phyloP scores from a whole-genome alignment of 2,888 invertebrate species.

The Rutpela maculata region DNA sequence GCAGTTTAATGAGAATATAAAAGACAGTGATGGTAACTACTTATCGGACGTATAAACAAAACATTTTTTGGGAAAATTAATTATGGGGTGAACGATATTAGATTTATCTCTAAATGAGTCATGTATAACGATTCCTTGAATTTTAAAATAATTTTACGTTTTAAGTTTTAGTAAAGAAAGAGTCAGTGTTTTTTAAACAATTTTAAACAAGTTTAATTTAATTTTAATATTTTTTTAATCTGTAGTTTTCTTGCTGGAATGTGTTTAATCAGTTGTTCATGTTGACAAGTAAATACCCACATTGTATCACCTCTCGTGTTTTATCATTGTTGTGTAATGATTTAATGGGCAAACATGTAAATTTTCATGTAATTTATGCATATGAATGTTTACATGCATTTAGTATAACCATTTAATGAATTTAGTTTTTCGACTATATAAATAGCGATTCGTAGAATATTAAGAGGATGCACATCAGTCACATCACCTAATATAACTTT shows the following conservation, averaged over 20 bases:
- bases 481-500: too few species aligned
- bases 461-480: background rate
- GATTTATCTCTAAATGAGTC: too few species aligned
- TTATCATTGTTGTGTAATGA: background rate
- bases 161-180: too few species aligned
- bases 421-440: background rate
- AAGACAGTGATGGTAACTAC: too few species aligned
- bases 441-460: background rate
- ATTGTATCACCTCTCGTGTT: conserved; percentile 2
- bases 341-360: background rate
- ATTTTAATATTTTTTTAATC: conserved; percentile 4
- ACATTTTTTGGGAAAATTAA: too few species aligned
- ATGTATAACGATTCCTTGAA: too few species aligned
- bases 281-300: background rate
- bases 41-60: too few species aligned
- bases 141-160: too few species aligned
- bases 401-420: background rate
- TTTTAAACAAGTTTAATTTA: background rate
- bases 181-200: too few species aligned
- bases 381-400: background rate
- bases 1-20: too few species aligned
- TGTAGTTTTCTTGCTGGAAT: background rate
- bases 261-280: background rate
- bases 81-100: too few species aligned
- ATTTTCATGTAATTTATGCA: background rate